Percentiles rank a stretch among this genome's conserved stretches.
These are phyloP conservation scores for Muraenolepis orangiensis DNA, from an alignment of 2,797 vertebrate genomes.

Conservation along the genomic window DNA sequence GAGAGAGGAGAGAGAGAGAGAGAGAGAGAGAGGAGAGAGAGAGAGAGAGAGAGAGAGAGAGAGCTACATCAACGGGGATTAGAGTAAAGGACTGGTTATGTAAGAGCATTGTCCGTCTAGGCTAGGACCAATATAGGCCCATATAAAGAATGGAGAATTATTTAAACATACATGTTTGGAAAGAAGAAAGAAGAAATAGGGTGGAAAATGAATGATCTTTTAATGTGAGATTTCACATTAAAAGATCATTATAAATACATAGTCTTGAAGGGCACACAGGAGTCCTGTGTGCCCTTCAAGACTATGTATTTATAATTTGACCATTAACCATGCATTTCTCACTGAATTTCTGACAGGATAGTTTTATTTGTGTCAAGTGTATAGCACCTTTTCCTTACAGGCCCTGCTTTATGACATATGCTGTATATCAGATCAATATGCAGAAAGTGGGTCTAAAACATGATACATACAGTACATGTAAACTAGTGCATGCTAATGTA, in stretches of 20 bases:
- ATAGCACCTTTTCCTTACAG: not conserved
- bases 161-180: not conserved
- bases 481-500: not conserved
- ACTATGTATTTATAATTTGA: not conserved
- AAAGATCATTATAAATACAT: not conserved
- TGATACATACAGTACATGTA: not conserved
- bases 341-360: not conserved
- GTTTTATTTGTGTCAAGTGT: not conserved
- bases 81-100: slow-evolving; percentile 66
- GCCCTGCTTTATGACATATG: not conserved
- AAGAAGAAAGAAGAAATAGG: slow-evolving; percentile 15
- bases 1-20: not conserved
- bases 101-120: slow-evolving; percentile 68
- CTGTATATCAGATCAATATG: not conserved
- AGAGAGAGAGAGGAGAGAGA: slow-evolving; percentile 22
- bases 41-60: slow-evolving; percentile 4
- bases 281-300: not conserved
- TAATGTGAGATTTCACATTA: too few species aligned
- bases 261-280: not conserved
- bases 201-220: slow-evolving; percentile 4
- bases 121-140: slow-evolving; percentile 29
- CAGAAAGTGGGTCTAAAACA: not conserved
- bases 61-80: slow-evolving; percentile 54
- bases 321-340: not conserved
- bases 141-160: slow-evolving; percentile 8